phyloP scores from a whole-genome alignment of 2,797 vertebrate species.

The Myotis planiceps region DNA sequence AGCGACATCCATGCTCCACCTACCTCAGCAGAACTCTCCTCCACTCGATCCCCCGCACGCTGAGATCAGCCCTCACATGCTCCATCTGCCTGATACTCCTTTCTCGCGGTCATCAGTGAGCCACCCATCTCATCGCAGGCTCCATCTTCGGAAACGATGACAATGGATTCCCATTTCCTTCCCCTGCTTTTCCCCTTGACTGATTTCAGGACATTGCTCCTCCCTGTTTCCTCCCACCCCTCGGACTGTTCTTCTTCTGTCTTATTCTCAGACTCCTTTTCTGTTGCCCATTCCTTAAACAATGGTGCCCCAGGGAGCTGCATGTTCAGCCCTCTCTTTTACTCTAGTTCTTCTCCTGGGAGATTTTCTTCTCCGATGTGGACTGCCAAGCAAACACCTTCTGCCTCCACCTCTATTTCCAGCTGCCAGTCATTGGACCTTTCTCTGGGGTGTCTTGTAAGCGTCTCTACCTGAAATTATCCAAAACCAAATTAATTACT shows the following conservation, averaged over 20 bases:
- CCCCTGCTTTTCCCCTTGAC: background rate
- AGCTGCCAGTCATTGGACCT: background rate
- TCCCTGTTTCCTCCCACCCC: background rate
- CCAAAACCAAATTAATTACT: background rate
- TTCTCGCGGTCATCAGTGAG: background rate
- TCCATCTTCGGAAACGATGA: background rate
- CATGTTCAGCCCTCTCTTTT: background rate
- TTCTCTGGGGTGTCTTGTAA: background rate
- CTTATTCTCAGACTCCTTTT: background rate
- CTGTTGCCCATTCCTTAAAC: background rate
- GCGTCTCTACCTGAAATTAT: background rate
- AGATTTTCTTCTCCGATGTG: background rate
- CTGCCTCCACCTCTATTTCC: background rate
- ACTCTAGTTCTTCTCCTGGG: background rate
- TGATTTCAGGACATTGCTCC: background rate
- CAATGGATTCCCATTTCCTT: background rate
- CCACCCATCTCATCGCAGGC: accelerated
- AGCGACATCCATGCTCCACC: accelerated
- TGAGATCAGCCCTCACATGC: background rate
- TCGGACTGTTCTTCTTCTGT: background rate
- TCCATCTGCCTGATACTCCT: accelerated
- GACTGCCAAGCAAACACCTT: background rate
- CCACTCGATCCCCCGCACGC: accelerated
- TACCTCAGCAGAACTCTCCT: background rate
- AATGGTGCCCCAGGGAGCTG: background rate